Percentiles rank a stretch among this genome's conserved stretches.
Conservation (phyloP, 1,140 invertebrate species). For the Cheumatopsyche charites region DNA sequence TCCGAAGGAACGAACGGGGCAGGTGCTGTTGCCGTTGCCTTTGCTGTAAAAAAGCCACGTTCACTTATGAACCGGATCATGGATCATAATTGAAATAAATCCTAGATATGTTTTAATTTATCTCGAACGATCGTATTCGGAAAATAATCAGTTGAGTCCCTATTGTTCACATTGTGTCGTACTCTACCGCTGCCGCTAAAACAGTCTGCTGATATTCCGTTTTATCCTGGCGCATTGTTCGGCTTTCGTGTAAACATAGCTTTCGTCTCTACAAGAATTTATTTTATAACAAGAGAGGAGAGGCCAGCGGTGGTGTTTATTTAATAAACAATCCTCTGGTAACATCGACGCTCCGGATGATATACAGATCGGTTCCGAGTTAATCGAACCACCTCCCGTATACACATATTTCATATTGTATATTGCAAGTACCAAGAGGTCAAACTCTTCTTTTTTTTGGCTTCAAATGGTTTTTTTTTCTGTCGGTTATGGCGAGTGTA, state of each 20-base stretch:
- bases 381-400: slow-evolving; percentile 14
- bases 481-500: too few relatives aligned
- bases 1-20: slow-evolving; percentile 19
- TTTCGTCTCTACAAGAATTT: background rate
- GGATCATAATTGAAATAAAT: too few relatives aligned
- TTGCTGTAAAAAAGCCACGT: too few relatives aligned
- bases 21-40: slow-evolving; percentile 26
- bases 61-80: too few relatives aligned
- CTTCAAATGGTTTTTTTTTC: too few relatives aligned
- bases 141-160: background rate
- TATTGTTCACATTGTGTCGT: too few relatives aligned
- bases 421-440: too few relatives aligned
- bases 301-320: slow-evolving; percentile 17
- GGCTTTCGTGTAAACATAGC: too few relatives aligned
- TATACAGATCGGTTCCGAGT: slow-evolving; percentile 10
- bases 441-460: too few relatives aligned
- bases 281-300: slow-evolving; percentile 1
- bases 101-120: background rate
- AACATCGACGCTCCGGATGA: slow-evolving; percentile 9
- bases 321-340: slow-evolving; percentile 25
- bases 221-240: background rate
- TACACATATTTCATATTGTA: too few relatives aligned
- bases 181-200: slow-evolving; percentile 11
- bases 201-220: background rate
- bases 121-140: background rate